Evolutionary conservation across 1,140 invertebrate genomes (phyloP), one percentile per base, ranked within the genome.

Genomic region (Zaprionus davidi): DNA sequence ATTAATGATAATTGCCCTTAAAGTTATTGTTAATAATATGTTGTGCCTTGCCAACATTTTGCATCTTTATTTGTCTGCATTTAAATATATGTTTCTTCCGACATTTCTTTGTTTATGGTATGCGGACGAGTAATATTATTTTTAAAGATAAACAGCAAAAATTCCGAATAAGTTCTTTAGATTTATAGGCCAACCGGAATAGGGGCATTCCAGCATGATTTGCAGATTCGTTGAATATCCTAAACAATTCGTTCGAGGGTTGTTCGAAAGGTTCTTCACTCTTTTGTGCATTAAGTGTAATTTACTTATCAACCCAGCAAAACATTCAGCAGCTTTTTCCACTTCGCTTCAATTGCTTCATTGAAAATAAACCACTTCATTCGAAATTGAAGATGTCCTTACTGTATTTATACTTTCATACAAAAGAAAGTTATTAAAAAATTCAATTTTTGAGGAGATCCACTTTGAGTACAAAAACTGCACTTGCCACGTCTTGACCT

Each of bases 1-100:
- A 90, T 90, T 90, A 90, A 90, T 70, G 85, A 71, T 90, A 90
- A 90, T 90, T 81, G 81, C 73, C 67, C 74, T 82, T 85, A 24
- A 90, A 90, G 76, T 90, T 90, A 90, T 90, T 90, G 81, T 81
- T 78, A 79, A 82, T 75, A 75, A 79, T 78, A 76, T 76, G 64
- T 82, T 71, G 34, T 26, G 74, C 60, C 71, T 60, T 51, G 38
- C 9, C 63, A 51, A 41, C 36, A 59, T 51, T 58, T 59, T 38
- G 41, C 31, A 58, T 51, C 28, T 53, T 55, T 66, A 57, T 65
- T 53, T 51, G 20, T 57, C 31, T 11, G 36, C 26, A n/a, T 20
- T 57, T 34, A 26, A 65, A 64, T 56, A 17, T 11, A 24, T 58
- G 34, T 57, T 41, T 2, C 7, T 41, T n/a, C 6, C 5, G 15